Evolutionary conservation across 2,797 vertebrate genomes (phyloP), one percentile per base, ranked within the genome.

Genomic region (Periparus ater): DNA sequence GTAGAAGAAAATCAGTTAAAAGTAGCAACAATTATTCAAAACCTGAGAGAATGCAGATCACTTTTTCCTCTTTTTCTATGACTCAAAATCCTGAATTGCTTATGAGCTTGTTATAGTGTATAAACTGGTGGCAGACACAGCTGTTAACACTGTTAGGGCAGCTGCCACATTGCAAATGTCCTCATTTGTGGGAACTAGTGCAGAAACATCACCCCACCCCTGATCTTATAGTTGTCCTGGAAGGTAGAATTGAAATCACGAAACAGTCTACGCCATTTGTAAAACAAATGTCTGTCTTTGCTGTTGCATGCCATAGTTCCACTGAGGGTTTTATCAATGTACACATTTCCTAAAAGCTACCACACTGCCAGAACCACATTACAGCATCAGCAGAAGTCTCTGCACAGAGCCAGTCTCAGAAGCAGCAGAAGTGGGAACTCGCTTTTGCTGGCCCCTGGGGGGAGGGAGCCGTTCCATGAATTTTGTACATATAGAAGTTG

Each of bases 361-460:
- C 36, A 25, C 38, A 25, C 20, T 78, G 22, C 86, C 86, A 93
- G 65, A 32, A 45, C 5, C 6, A 40, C 40, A 30, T 54, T 29
- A 18, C 47, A 48, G 40, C 88, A 44, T 44, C 89, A 85, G 81
- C 78, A 93, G 51, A 85, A 91, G 40, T 66, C 48, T 85, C 91
- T 92, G 72, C 58, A 58, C 61, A 61, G 70, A 76, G 72, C 82
- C 73, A 65, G 40, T 22, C 84, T 86, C 73, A 72, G 76, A 85
- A 96, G 82, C 89, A 96, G 91, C 87, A 94, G 90, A 84, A 96
- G 76, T 94, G 84, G 95, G 91, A 97, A 96, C 77, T 90, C 0
- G 3, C 45, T 95, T 94, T 93, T 80, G 71, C 80, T 8, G 2
- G 75, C 60, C 94, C 83, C 76, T 71, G 42, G 72, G 81, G 96